A percentile compares a stretch with the other conserved stretches of the same genome.
phyloP scores from a whole-genome alignment of 37 sponge, comb jelly and placozoan species.

The Theonella swinhoei region DNA sequence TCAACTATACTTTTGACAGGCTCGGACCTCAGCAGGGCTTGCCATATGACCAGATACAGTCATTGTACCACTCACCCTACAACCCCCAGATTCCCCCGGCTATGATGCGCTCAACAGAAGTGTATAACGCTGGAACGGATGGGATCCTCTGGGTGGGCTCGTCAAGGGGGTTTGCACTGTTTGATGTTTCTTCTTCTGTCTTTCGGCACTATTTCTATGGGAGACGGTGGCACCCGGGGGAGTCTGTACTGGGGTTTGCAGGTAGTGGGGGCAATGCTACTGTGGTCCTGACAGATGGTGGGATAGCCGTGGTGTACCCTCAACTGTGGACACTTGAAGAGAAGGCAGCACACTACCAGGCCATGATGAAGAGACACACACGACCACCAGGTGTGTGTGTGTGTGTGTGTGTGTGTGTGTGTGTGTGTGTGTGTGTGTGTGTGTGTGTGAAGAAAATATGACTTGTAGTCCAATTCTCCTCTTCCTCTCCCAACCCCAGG shows the following conservation, averaged over 20 bases:
- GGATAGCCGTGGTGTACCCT: slow-evolving; percentile 51
- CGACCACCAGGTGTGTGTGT: slow-evolving; percentile 72
- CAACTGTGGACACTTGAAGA: slow-evolving; percentile 75
- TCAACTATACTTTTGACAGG: slow-evolving; percentile 81
- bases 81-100: slow-evolving; percentile 26
- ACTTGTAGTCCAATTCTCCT: neutral
- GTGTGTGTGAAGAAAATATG: too few relatives aligned
- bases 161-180: slow-evolving; percentile 54
- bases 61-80: slow-evolving; percentile 38
- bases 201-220: slow-evolving; percentile 71
- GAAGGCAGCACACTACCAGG: slow-evolving; percentile 78
- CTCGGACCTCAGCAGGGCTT: slow-evolving; percentile 78
- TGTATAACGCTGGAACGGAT: neutral
- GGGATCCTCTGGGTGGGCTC: slow-evolving; percentile 69
- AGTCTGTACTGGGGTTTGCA: slow-evolving; percentile 19
- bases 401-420: neutral
- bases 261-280: neutral
- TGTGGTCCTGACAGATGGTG: slow-evolving; percentile 56
- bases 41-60: slow-evolving; percentile 53
- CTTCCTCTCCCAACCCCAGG: slow-evolving; percentile 31
- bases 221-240: slow-evolving; percentile 72
- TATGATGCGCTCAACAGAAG: neutral
- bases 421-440: slow-evolving; percentile 22
- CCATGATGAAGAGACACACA: slow-evolving; percentile 68
- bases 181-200: slow-evolving; percentile 44